A percentile compares a stretch with the other conserved stretches of the same genome.
Evolutionary conservation across 2,113 vertebrate genomes (phyloP).

Genomic region (Poicephalus gulielmi): DNA sequence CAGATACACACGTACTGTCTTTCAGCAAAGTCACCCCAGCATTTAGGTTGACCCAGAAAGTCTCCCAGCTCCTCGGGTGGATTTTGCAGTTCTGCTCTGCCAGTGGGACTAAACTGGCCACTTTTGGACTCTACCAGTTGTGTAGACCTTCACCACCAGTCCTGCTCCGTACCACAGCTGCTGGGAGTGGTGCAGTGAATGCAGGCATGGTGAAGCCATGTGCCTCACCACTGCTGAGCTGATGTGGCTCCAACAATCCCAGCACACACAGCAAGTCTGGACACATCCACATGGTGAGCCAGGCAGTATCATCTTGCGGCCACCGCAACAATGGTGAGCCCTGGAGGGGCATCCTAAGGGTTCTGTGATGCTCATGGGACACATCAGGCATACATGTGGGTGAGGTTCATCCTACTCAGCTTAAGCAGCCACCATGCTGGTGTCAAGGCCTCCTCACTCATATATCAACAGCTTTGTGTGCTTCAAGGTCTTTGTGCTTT

Average conservation of each 20-base stretch:
- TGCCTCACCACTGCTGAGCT: fast-evolving
- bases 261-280: fast-evolving
- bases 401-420: background rate
- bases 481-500: background rate
- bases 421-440: background rate
- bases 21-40: background rate
- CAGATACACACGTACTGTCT: fast-evolving
- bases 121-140: background rate
- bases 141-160: background rate
- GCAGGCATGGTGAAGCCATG: too few species aligned
- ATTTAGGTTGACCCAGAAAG: background rate
- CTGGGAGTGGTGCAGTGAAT: fast-evolving
- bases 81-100: background rate
- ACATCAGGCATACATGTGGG: background rate
- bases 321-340: background rate
- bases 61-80: background rate
- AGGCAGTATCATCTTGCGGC: background rate
- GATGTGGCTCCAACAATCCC: fast-evolving
- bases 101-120: background rate
- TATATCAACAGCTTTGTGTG: background rate
- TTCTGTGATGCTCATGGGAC: background rate
- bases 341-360: background rate
- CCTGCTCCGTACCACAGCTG: background rate
- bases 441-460: background rate
- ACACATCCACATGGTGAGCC: fast-evolving